These are phyloP conservation scores for Eriocheir sinensis DNA, from an alignment of 1,140 invertebrate genomes.

Conservation along the genomic window DNA sequence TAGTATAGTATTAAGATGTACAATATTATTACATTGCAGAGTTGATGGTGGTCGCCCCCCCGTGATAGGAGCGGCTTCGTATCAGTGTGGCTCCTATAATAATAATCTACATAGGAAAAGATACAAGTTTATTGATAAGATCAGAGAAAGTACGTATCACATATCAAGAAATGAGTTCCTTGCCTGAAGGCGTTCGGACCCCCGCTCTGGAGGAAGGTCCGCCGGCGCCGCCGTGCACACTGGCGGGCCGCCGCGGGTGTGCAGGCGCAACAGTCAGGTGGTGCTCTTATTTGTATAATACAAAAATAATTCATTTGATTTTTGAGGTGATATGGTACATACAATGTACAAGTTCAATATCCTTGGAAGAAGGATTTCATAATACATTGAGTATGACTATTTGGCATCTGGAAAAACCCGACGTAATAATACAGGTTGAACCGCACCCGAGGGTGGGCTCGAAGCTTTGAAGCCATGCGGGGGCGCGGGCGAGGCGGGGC, in stretches of 20 bases:
- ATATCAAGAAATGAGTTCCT: conserved; percentile 72
- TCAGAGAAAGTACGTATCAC: conserved; percentile 76
- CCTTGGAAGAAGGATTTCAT: conserved; percentile 71
- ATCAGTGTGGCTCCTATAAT: conserved; percentile 47
- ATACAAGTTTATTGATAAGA: conserved; percentile 76
- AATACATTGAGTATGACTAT: conserved; percentile 65
- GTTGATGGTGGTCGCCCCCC: neutral
- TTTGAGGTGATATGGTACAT: conserved; percentile 77
- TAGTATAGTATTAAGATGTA: conserved; percentile 48
- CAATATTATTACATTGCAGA: conserved; percentile 31
- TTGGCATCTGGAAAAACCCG: conserved; percentile 65
- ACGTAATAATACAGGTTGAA: conserved; percentile 29
- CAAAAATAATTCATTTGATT: conserved; percentile 77
- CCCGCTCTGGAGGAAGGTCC: conserved; percentile 26
- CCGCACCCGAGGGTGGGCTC: conserved; percentile 3
- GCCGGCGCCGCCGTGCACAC: neutral
- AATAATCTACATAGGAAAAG: conserved; percentile 61
- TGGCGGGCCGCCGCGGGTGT: conserved; percentile 29
- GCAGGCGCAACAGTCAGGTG: conserved; percentile 5
- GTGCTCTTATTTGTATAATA: conserved; percentile 70
- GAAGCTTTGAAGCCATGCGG: neutral
- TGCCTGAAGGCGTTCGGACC: conserved; percentile 62
- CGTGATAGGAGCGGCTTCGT: neutral
- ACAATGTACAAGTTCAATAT: conserved; percentile 77
- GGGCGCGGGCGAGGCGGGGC: neutral